Evolutionary conservation across 2,888 invertebrate genomes (phyloP).

Genomic region (Alviniconcha strummeri): DNA sequence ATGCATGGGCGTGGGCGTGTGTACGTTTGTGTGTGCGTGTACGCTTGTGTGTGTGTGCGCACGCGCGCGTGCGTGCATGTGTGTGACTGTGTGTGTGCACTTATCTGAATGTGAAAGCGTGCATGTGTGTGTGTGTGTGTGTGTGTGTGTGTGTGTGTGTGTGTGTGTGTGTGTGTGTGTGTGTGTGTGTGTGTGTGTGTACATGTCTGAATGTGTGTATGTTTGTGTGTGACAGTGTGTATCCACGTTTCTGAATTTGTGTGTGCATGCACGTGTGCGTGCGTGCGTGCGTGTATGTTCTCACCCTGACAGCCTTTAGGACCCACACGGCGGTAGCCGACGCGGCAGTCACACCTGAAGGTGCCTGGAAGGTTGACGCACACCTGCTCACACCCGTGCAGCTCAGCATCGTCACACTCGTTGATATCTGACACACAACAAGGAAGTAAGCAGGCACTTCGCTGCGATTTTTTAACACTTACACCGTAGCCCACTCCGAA

Average conservation of each 20-base stretch:
- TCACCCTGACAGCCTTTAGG: constrained; percentile 51
- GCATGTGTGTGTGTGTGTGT: neutral
- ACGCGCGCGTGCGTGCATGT: neutral
- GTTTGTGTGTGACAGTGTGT: neutral
- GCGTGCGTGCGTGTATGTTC: neutral
- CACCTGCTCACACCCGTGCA: constrained; percentile 50
- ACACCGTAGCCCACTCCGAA: too few species aligned
- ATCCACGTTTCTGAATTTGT: neutral
- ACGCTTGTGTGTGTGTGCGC: neutral
- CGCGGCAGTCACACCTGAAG: constrained; percentile 59
- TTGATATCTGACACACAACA: constrained; percentile 45
- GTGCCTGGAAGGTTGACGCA: constrained; percentile 58
- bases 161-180: constrained; percentile 4
- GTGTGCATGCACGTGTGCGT: neutral
- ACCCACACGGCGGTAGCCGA: constrained; percentile 51
- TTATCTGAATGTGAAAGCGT: too few species aligned
- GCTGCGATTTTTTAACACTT: too few species aligned
- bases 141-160: neutral
- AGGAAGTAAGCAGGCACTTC: too few species aligned
- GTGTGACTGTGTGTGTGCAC: neutral
- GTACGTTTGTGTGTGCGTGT: neutral
- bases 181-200: constrained; percentile 4
- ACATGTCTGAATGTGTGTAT: neutral
- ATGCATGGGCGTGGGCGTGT: neutral
- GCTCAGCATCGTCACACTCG: constrained; percentile 44